phyloP scores from a whole-genome alignment of 2,888 invertebrate genomes.

The Hylaea fasciaria region DNA sequence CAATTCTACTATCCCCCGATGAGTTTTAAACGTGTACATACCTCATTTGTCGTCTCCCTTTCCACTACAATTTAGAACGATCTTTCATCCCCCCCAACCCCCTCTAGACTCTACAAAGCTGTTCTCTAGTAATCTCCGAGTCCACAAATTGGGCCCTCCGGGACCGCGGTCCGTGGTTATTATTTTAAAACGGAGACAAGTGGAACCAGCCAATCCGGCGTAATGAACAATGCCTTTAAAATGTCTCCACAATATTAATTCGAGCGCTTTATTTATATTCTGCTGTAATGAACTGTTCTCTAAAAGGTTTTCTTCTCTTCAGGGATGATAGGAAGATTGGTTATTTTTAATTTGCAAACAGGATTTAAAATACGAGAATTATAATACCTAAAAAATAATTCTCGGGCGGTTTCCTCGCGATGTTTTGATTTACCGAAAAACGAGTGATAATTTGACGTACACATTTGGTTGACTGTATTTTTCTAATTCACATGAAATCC shows the following conservation, averaged over 20 bases:
- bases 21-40: too few relatives aligned
- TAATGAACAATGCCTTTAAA: conserved; percentile 36
- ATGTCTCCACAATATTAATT: conserved; percentile 37
- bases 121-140: conserved; percentile 36
- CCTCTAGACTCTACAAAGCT: conserved; percentile 21
- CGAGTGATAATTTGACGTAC: too few relatives aligned
- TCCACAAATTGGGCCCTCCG: conserved; percentile 48
- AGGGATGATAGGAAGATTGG: background rate
- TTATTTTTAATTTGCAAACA: background rate
- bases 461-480: too few relatives aligned
- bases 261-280: conserved; percentile 16
- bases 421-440: too few relatives aligned
- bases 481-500: too few relatives aligned
- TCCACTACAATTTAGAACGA: too few relatives aligned
- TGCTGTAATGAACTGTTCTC: conserved; percentile 25
- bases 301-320: conserved; percentile 28
- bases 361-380: too few relatives aligned
- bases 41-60: too few relatives aligned
- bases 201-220: conserved; percentile 21
- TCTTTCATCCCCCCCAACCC: background rate
- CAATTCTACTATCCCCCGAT: too few relatives aligned
- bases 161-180: conserved; percentile 40
- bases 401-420: too few relatives aligned
- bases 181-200: conserved; percentile 38
- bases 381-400: too few relatives aligned